Percentiles rank a stretch among this genome's conserved stretches.
Conservation (phyloP, 1,140 invertebrate genomes). For the Drosophila melanogaster region DNA sequence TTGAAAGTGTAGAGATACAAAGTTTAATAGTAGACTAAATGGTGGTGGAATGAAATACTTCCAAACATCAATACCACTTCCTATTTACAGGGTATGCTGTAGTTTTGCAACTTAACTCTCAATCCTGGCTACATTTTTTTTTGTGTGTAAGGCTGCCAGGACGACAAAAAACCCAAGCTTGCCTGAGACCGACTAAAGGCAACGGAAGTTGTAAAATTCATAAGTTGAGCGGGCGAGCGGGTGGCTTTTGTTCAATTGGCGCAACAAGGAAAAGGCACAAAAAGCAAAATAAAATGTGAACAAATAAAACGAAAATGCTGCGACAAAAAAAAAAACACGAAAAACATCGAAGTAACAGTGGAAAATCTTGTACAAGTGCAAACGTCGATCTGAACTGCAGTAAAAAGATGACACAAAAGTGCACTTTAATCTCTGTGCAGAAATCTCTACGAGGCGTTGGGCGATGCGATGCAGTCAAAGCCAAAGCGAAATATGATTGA, state of each 20-base stretch:
- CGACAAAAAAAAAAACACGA: conserved; percentile 7
- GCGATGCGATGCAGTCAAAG: conserved; percentile 37
- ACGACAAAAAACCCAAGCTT: conserved; percentile 61
- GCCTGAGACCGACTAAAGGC: conserved; percentile 50
- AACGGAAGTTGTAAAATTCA: conserved; percentile 81
- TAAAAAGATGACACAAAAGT: conserved; percentile 78
- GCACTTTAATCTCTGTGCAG: conserved; percentile 78
- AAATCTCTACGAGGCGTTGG: conserved; percentile 58
- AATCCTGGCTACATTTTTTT: neutral
- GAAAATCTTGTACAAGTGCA: conserved; percentile 67
- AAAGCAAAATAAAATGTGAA: conserved; percentile 17
- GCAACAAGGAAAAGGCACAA: conserved; percentile 46
- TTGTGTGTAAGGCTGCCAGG: conserved; percentile 16
- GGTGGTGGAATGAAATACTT: no score
- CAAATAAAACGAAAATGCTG: conserved; percentile 11
- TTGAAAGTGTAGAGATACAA: no score
- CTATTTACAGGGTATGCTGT: neutral
- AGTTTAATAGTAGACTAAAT: neutral
- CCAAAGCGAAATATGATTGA: conserved; percentile 76
- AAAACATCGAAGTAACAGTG: conserved; percentile 9
- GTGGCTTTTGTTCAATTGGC: conserved; percentile 76
- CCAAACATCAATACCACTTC: neutral
- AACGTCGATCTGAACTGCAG: conserved; percentile 61
- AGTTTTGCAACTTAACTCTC: neutral
- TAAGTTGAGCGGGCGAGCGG: conserved; percentile 64